These are phyloP conservation scores for Eunapius fragilis DNA, from an alignment of 37 sponge, comb jelly and placozoan species.

Conservation along the genomic window DNA sequence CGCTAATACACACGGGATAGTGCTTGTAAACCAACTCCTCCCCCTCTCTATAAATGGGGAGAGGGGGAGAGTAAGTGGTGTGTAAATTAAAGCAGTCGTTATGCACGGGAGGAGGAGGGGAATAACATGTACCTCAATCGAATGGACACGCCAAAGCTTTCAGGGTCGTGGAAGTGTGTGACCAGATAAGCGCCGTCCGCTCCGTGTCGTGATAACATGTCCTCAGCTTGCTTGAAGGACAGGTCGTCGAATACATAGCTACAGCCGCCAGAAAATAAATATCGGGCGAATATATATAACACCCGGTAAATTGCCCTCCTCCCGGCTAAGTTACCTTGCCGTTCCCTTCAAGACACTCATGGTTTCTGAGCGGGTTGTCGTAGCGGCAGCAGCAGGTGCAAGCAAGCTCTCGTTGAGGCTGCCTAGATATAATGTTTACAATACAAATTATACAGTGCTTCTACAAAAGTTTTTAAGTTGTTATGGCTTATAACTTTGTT, in stretches of 20 bases:
- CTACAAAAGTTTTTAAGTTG: no score
- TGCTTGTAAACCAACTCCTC: conserved; percentile 17
- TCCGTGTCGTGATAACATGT: conserved; percentile 50
- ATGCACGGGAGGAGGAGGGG: no score
- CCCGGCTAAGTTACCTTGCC: background rate
- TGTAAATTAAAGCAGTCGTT: no score
- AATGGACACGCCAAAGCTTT: conserved; percentile 50
- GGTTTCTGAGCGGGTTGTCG: background rate
- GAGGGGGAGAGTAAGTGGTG: no score
- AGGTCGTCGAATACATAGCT: conserved; percentile 76
- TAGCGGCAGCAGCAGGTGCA: background rate
- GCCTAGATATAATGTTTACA: background rate
- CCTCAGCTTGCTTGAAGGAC: conserved; percentile 60
- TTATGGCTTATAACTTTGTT: no score
- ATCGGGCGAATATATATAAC: background rate
- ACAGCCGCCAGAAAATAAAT: background rate
- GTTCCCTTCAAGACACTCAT: background rate
- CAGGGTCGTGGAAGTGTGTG: conserved; percentile 52
- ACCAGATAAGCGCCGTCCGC: conserved; percentile 53
- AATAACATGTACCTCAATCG: conserved; percentile 27
- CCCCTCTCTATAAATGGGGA: conserved; percentile 6
- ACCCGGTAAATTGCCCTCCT: no score
- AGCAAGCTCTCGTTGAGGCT: background rate
- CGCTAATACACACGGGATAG: conserved; percentile 18
- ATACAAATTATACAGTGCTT: no score